Percentiles rank a stretch among this genome's conserved stretches.
Conservation (phyloP, 2,888 invertebrate genomes). For the Ethmia dodecea region DNA sequence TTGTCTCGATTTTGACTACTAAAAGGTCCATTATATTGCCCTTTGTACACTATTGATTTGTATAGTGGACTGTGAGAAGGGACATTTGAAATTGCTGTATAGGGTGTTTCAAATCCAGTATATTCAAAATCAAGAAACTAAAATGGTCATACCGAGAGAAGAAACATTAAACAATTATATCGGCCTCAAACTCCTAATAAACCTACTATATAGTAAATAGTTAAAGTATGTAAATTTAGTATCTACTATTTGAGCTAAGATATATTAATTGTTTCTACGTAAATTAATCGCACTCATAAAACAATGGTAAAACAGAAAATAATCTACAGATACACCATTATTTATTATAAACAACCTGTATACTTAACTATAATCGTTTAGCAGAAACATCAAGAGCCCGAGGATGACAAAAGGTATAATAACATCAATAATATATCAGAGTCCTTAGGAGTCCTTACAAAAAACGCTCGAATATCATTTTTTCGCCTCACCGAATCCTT, state of each 20-base stretch:
- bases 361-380: slow-evolving; percentile 34
- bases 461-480: slow-evolving; percentile 35
- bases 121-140: no score
- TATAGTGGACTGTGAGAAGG: slow-evolving; percentile 42
- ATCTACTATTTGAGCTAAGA: no score
- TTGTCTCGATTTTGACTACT: slow-evolving; percentile 66
- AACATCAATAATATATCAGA: slow-evolving; percentile 53
- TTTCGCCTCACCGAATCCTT: slow-evolving; percentile 49
- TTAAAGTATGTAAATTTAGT: no score
- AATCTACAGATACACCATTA: no score
- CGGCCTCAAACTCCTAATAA: no score
- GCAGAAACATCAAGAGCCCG: slow-evolving; percentile 42
- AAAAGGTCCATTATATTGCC: slow-evolving; percentile 59
- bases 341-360: slow-evolving; percentile 41
- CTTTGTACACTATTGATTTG: slow-evolving; percentile 65
- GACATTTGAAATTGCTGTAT: slow-evolving; percentile 24
- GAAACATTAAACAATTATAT: no score
- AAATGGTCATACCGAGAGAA: no score
- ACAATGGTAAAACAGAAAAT: no score
- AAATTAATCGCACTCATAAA: no score
- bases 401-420: slow-evolving; percentile 52
- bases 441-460: slow-evolving; percentile 30
- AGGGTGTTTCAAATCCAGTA: no score
- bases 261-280: no score
- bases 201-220: no score